These are phyloP conservation scores for Lasioglossum malachurum DNA, from an alignment of 2,888 invertebrate species.

Conservation along the genomic window DNA sequence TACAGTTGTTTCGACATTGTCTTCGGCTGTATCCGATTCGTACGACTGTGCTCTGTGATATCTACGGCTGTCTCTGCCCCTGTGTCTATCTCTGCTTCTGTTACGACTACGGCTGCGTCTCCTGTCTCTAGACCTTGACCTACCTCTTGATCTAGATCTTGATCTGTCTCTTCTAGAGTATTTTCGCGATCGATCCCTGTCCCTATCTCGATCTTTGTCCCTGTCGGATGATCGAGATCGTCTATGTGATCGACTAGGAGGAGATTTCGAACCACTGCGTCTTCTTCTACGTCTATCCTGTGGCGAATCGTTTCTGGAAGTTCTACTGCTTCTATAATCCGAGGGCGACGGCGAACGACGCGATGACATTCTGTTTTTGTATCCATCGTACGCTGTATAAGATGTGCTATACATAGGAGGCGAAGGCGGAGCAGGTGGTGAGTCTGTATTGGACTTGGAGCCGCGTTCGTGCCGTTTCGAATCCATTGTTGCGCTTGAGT, in stretches of 20 bases:
- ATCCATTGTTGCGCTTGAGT: slow-evolving; percentile 84
- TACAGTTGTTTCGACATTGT: slow-evolving; percentile 58
- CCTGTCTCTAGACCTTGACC: slow-evolving; percentile 78
- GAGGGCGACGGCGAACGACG: slow-evolving; percentile 75
- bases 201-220: slow-evolving; percentile 72
- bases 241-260: slow-evolving; percentile 74
- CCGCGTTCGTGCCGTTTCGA: slow-evolving; percentile 86
- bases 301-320: slow-evolving; percentile 77
- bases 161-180: slow-evolving; percentile 71
- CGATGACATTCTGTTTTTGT: slow-evolving; percentile 75
- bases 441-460: slow-evolving; percentile 80
- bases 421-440: slow-evolving; percentile 79
- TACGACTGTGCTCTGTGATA: slow-evolving; percentile 77
- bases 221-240: slow-evolving; percentile 72
- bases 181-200: slow-evolving; percentile 71
- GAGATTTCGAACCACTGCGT: slow-evolving; percentile 78
- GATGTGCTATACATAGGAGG: slow-evolving; percentile 79
- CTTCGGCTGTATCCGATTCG: slow-evolving; percentile 79
- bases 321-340: slow-evolving; percentile 72
- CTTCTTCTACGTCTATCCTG: slow-evolving; percentile 79
- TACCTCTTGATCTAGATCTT: slow-evolving; percentile 72
- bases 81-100: slow-evolving; percentile 78
- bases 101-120: slow-evolving; percentile 80
- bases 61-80: slow-evolving; percentile 75
- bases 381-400: slow-evolving; percentile 77